Evolutionary conservation across 2,113 vertebrate species (phyloP), one percentile per base, ranked within the genome.

Genomic region (Pollimyrus isidori): DNA sequence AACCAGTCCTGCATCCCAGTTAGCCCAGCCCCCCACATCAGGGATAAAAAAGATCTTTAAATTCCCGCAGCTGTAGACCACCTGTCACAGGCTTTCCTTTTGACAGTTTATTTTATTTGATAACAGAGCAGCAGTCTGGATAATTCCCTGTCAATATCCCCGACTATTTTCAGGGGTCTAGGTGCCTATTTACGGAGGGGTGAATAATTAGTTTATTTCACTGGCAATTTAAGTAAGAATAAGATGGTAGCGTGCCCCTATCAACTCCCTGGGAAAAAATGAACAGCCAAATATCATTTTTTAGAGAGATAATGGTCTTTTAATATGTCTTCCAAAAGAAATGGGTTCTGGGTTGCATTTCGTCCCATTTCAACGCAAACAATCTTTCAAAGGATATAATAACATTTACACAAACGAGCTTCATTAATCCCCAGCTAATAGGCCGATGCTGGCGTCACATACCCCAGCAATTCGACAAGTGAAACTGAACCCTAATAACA

Each of bases 261-360:
- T 98, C 97, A 97, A 94, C 87, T 96, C 97, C 96, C 93, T 0
- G 94, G 4, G 4, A 94, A 96, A 98, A 97, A 98, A 99, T 97
- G 96, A 95, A 95, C 95, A 96, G 97, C 97, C 97, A 98, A 97
- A 97, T 96, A 97, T 97, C 96, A 98, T 98, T 98, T 98, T 98
- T 99, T 97, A 99, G 94, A 93, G 94, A 96, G 95, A 96, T 96
- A 97, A 95, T 97, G 95, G 95, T 95, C 96, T 98, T 96, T 97
- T 97, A 97, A 97, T 98, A 97, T 96, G 96, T 96, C 96, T 96
- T 94, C 94, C 94, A 93, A 95, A 96, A 96, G 96, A 97, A 96
- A 98, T 97, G 95, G 95, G 93, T 97, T 96, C 94, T 94, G 94
- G 96, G 97, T 96, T 96, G 95, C 93, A 95, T 96, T 97, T 96